These are phyloP conservation scores for Gulo gulo DNA, from an alignment of 2,113 vertebrate genomes.

Conservation along the genomic window DNA sequence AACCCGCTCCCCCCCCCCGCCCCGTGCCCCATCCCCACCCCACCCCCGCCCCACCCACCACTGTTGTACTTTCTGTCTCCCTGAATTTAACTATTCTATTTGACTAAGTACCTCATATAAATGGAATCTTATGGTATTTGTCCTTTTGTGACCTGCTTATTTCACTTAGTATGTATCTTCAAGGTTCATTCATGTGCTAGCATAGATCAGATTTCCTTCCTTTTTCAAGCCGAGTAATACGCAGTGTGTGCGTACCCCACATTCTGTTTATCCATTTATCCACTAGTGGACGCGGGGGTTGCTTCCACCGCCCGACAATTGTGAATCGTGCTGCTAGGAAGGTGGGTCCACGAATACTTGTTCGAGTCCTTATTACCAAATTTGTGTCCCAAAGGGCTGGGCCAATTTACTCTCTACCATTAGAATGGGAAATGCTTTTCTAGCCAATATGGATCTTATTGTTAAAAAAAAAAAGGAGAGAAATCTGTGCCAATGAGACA, in stretches of 20 bases:
- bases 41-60: background rate
- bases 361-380: rapidly evolving
- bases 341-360: no score
- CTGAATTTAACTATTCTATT: background rate
- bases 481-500: background rate
- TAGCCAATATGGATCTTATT: no score
- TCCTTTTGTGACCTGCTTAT: background rate
- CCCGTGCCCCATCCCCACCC: background rate
- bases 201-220: background rate
- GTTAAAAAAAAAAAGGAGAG: background rate
- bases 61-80: background rate
- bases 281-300: background rate
- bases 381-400: background rate
- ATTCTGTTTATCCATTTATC: background rate
- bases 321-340: background rate
- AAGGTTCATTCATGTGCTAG: background rate
- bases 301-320: background rate
- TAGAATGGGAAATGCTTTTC: background rate
- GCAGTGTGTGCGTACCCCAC: no score
- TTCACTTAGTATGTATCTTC: background rate
- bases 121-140: background rate
- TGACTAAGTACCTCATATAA: background rate
- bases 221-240: background rate
- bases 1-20: no score
- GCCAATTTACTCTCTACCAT: background rate